Evolutionary conservation across 2,888 invertebrate species (phyloP).

Genomic region (Magallana nippona): DNA sequence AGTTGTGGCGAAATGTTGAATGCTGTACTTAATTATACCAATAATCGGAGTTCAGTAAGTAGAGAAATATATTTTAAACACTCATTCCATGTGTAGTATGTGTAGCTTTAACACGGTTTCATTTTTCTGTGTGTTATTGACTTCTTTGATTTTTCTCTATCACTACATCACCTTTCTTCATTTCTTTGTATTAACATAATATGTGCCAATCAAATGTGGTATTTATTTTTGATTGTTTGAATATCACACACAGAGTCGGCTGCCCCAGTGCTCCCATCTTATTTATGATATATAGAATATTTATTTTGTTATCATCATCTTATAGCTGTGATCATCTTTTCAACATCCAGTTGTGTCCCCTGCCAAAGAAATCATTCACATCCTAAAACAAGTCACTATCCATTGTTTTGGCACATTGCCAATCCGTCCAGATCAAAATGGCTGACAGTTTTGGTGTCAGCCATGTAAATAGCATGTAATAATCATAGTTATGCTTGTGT

Average conservation of each 20-base stretch:
- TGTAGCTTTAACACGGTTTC: neutral
- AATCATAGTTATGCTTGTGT: constrained; percentile 27
- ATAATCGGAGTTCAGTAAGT: neutral
- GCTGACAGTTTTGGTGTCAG: neutral
- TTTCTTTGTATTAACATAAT: constrained; percentile 31
- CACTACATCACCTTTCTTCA: neutral
- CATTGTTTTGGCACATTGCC: constrained; percentile 17
- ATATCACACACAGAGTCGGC: constrained; percentile 7
- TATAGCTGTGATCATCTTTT: constrained; percentile 29
- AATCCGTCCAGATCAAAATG: constrained; percentile 31
- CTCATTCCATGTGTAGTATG: neutral
- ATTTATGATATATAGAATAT: constrained; percentile 17
- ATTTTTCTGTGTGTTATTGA: neutral
- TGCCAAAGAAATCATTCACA: constrained; percentile 7
- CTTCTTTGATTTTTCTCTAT: neutral
- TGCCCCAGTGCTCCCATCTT: constrained; percentile 27
- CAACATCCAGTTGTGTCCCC: constrained; percentile 31
- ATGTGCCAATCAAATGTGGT: constrained; percentile 31
- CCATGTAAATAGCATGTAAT: constrained; percentile 23
- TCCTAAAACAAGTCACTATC: constrained; percentile 5
- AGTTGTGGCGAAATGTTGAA: too few relatives aligned
- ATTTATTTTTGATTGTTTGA: constrained; percentile 12
- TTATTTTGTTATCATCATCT: constrained; percentile 27
- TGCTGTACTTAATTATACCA: neutral
- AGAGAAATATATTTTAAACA: neutral